Evolutionary conservation across 2,113 vertebrate species (phyloP).

Genomic region (Cygnus atratus): DNA sequence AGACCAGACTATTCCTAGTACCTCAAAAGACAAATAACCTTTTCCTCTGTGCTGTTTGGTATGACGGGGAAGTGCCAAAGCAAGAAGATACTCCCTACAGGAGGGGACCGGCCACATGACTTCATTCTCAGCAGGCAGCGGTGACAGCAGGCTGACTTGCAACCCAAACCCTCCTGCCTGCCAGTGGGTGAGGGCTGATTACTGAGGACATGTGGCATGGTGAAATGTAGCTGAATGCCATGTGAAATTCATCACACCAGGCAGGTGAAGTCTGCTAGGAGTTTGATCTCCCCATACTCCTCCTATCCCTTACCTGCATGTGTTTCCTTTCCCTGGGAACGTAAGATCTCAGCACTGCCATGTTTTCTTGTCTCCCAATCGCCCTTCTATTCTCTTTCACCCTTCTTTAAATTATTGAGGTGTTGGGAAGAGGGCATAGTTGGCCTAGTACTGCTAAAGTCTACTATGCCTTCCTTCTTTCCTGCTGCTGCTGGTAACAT

Average conservation of each 20-base stretch:
- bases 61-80: not conserved
- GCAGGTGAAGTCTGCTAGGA: not conserved
- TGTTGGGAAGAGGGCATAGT: not conserved
- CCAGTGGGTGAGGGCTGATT: not conserved
- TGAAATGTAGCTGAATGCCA: not conserved
- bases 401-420: not conserved
- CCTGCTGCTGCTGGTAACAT: not conserved
- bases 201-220: not conserved
- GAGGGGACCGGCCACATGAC: not conserved
- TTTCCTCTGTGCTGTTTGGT: not conserved
- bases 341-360: not conserved
- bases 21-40: not conserved
- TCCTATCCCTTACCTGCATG: not conserved
- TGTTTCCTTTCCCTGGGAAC: not conserved
- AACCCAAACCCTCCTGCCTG: constrained; percentile 1
- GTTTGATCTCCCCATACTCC: not conserved
- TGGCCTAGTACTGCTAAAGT: not conserved
- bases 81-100: not conserved
- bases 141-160: constrained; percentile 42
- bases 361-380: not conserved
- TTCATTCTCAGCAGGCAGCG: not conserved
- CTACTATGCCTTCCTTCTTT: not conserved
- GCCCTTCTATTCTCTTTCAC: not conserved
- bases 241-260: not conserved
- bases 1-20: not conserved